These are phyloP conservation scores for Exaiptasia diaphana DNA, from an alignment of 64 coral and sea anemone genomes.

Conservation along the genomic window DNA sequence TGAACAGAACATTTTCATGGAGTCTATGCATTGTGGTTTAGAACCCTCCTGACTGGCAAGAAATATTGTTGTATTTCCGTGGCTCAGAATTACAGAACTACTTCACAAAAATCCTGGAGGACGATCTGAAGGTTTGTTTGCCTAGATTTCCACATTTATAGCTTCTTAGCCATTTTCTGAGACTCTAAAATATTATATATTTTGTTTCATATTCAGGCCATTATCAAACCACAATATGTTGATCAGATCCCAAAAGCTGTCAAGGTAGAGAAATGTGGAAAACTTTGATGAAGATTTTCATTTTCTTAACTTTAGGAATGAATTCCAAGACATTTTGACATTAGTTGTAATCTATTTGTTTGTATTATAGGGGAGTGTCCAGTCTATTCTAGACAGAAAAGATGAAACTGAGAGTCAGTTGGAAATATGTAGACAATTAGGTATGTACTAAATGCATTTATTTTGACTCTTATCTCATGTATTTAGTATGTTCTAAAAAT, in stretches of 20 bases:
- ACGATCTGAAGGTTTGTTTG: slow-evolving; percentile 89
- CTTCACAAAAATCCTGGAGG: slow-evolving; percentile 99
- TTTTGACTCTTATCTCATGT: too few species aligned
- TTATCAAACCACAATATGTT: slow-evolving; percentile 96
- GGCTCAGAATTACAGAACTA: slow-evolving; percentile 99
- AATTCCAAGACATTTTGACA: too few species aligned
- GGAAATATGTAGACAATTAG: slow-evolving; percentile 81
- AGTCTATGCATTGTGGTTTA: too few species aligned
- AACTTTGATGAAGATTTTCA: too few species aligned
- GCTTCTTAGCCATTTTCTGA: too few species aligned
- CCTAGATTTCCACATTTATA: not conserved
- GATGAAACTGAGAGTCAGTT: slow-evolving; percentile 81
- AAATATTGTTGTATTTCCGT: slow-evolving; percentile 87
- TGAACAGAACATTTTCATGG: too few species aligned
- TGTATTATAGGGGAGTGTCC: slow-evolving; percentile 80
- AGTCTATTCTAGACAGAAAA: slow-evolving; percentile 94
- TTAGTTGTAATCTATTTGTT: too few species aligned
- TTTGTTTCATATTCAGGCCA: slow-evolving; percentile 42
- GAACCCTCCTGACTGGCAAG: slow-evolving; percentile 97
- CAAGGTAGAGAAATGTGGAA: slow-evolving; percentile 62
- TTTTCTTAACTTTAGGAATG: too few species aligned
- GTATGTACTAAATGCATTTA: too few species aligned
- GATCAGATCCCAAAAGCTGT: slow-evolving; percentile 96
- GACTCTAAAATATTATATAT: not conserved
- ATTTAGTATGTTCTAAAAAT: too few species aligned